Conservation (phyloP, 2,888 invertebrate genomes). For the Thera britannica region DNA sequence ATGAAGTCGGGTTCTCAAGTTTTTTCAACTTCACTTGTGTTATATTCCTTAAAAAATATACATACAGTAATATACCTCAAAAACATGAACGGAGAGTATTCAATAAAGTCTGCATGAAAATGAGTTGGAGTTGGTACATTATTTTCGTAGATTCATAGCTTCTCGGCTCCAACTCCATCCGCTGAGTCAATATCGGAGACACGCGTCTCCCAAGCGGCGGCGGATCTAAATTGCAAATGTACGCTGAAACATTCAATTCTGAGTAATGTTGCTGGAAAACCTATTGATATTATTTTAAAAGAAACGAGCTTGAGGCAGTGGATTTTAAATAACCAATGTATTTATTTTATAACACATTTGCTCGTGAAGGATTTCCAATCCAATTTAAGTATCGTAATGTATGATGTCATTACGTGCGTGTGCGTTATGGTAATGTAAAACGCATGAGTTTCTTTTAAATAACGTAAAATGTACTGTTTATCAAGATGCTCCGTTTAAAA, state of each 20-base stretch:
- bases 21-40: too few relatives aligned
- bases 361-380: too few relatives aligned
- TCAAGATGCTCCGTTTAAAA: too few relatives aligned
- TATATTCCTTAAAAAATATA: too few relatives aligned
- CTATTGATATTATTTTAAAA: constrained; percentile 35
- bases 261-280: constrained; percentile 50
- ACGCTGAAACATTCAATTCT: constrained; percentile 60
- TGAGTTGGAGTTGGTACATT: constrained; percentile 4
- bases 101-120: constrained; percentile 1
- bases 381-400: too few relatives aligned
- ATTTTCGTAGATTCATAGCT: constrained; percentile 43
- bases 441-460: too few relatives aligned
- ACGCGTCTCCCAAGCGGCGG: constrained; percentile 59
- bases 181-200: constrained; percentile 63
- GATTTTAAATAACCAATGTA: background rate
- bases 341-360: background rate
- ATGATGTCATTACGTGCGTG: too few relatives aligned
- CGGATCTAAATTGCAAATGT: constrained; percentile 72
- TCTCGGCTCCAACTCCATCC: constrained; percentile 42
- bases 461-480: too few relatives aligned
- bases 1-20: too few relatives aligned
- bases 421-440: too few relatives aligned
- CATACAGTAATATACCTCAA: too few relatives aligned
- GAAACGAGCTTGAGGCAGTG: background rate
- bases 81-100: background rate